Evolutionary conservation across 2,888 invertebrate genomes (phyloP).

Genomic region (Sialis fuliginosa): DNA sequence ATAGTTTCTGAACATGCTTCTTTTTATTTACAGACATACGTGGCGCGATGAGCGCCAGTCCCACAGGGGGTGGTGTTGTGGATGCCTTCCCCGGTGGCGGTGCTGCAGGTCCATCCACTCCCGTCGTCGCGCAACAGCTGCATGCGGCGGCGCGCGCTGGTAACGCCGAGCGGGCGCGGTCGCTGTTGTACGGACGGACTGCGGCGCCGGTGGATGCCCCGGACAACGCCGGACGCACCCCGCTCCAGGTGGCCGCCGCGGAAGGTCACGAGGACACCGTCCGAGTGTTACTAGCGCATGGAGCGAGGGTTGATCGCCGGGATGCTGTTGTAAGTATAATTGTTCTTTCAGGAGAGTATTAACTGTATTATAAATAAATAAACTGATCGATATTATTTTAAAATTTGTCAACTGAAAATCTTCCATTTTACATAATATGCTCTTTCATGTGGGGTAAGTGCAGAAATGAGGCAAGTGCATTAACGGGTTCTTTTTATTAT

Average conservation of each 20-base stretch:
- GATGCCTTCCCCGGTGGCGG: slow-evolving; percentile 13
- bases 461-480: no score
- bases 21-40: no score
- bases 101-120: not conserved
- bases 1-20: no score
- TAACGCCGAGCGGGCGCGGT: slow-evolving; percentile 20
- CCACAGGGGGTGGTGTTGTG: slow-evolving; percentile 7
- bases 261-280: slow-evolving; percentile 67
- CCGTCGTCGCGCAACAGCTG: slow-evolving; percentile 15
- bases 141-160: slow-evolving; percentile 23
- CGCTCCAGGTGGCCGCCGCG: slow-evolving; percentile 63
- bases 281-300: slow-evolving; percentile 46
- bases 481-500: no score
- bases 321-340: slow-evolving; percentile 49
- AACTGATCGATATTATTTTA: no score
- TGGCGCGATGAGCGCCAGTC: no score
- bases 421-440: no score
- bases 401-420: no score
- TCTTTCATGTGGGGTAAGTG: no score
- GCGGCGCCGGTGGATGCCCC: slow-evolving; percentile 28
- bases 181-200: slow-evolving; percentile 14
- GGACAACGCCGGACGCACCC: slow-evolving; percentile 45
- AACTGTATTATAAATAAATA: not conserved
- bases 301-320: slow-evolving; percentile 48
- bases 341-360: not conserved